Evolutionary conservation across 2,888 invertebrate genomes (phyloP).

Genomic region (Darwinula stevensoni): DNA sequence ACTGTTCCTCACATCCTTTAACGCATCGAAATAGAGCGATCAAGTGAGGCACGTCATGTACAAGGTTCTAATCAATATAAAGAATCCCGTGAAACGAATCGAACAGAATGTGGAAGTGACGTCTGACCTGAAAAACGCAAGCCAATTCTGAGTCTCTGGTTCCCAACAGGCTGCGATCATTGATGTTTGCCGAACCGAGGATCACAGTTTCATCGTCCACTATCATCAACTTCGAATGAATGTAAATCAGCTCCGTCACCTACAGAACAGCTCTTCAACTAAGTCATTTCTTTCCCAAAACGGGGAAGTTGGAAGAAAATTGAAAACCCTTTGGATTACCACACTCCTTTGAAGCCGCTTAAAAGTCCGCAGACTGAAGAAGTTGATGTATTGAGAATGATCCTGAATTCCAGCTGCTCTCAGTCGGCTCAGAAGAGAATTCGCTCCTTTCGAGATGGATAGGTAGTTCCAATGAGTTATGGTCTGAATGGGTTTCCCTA

Average conservation of each 20-base stretch:
- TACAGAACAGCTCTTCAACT: no score
- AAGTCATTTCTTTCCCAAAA: no score
- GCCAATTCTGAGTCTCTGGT: constrained; percentile 83
- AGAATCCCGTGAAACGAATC: no score
- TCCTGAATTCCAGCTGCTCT: constrained; percentile 43
- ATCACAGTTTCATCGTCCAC: constrained; percentile 71
- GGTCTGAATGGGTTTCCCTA: constrained; percentile 68
- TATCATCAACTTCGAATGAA: constrained; percentile 86
- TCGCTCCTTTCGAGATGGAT: constrained; percentile 64
- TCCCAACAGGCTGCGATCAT: constrained; percentile 79
- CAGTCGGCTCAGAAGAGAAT: constrained; percentile 47
- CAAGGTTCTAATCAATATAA: no score
- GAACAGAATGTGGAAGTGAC: no score
- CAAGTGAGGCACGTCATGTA: no score
- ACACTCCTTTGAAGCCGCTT: constrained; percentile 37
- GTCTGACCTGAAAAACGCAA: constrained; percentile 57
- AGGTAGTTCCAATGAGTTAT: constrained; percentile 93
- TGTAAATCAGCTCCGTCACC: constrained; percentile 77
- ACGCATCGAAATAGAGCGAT: no score
- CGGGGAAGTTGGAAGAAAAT: no score
- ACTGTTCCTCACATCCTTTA: no score
- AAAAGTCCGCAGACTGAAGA: constrained; percentile 63
- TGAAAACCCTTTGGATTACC: no score
- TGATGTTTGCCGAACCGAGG: constrained; percentile 92
- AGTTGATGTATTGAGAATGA: constrained; percentile 57